Base-by-base conservation (phyloP, 2,113 vertebrate genomes). In the Psittacula cyanocephala region DNA sequence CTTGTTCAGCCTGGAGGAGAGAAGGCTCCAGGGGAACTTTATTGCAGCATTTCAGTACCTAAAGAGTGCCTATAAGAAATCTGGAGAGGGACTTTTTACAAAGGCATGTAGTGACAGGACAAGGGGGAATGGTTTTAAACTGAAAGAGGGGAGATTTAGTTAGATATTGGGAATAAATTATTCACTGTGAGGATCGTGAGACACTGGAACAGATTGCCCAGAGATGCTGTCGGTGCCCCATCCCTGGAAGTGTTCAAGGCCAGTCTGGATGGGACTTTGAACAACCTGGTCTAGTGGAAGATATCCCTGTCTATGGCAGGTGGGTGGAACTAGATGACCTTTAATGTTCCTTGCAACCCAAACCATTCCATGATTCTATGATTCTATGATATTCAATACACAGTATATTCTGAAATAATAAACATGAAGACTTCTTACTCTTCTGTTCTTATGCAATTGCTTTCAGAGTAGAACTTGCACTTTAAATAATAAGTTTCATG, bases 401-500 rank as follows among this genome's bases (percentile, higher is more conserved):
- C 1, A 64, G 3, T 57, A 18, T 14, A 17, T 15, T 79, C 64
- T 79, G 33, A 75, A 79, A 82, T 47, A 81, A 55, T 27, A 87
- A 85, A 65, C 62, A 69, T 29, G 23, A 84, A 80, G 17, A 35
- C 18, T 6, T 75, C 24, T 95, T 64, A 75, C 24, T 50, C 16
- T 24, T n/a, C 22, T 81, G 8, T 37, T 80, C 47, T 85, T 64
- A n/a, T 25, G 47, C 28, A 85, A 47, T 8, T 10, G 68, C 44
- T 91, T 93, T 82, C 53, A 86, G n/a, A 85, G 25, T 7, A 77
- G n/a, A 77, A 62, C 29, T 63, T 87, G 43, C 27, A 87, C 44
- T 95, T 94, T 89, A 89, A 91, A 87, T 71, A 91, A n/a, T 80
- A 78, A 82, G 23, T 13, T 62, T 85, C 71, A 8, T 70, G 60